These are phyloP conservation scores for Dasyurus viverrinus DNA, from an alignment of 2,113 vertebrate species.

Conservation along the genomic window DNA sequence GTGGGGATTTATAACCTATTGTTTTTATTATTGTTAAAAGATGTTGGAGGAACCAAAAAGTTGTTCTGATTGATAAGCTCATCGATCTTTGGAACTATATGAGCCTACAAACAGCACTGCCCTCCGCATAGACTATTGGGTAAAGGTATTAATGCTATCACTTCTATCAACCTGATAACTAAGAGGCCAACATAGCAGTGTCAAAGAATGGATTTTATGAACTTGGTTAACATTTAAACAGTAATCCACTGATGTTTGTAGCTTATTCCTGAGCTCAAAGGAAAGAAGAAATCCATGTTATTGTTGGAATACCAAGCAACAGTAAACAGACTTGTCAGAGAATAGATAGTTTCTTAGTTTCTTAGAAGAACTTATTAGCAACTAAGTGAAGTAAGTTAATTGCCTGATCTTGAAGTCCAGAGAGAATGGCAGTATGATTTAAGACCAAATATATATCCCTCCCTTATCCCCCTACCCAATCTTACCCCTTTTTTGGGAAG, in stretches of 20 bases:
- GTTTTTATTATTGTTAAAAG: background rate
- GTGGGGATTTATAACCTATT: background rate
- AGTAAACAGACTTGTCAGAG: background rate
- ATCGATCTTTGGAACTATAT: background rate
- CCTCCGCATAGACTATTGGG: background rate
- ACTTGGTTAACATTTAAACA: background rate
- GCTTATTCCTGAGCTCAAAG: background rate
- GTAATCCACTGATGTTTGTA: background rate
- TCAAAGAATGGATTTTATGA: background rate
- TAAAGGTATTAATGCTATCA: background rate
- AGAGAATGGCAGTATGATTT: background rate
- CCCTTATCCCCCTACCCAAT: background rate
- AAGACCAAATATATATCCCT: background rate
- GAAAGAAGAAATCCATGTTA: background rate
- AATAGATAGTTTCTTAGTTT: background rate
- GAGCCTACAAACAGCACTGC: background rate
- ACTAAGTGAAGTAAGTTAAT: background rate
- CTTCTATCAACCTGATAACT: background rate
- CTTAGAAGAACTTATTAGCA: background rate
- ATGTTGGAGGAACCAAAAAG: background rate
- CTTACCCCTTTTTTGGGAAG: background rate
- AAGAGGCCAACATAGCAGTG: background rate
- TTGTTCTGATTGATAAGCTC: background rate
- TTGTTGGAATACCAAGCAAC: background rate
- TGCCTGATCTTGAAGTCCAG: background rate